Evolutionary conservation across 1,140 invertebrate genomes (phyloP), one percentile per base, ranked within the genome.

Genomic region (Psilanteris sp.): DNA sequence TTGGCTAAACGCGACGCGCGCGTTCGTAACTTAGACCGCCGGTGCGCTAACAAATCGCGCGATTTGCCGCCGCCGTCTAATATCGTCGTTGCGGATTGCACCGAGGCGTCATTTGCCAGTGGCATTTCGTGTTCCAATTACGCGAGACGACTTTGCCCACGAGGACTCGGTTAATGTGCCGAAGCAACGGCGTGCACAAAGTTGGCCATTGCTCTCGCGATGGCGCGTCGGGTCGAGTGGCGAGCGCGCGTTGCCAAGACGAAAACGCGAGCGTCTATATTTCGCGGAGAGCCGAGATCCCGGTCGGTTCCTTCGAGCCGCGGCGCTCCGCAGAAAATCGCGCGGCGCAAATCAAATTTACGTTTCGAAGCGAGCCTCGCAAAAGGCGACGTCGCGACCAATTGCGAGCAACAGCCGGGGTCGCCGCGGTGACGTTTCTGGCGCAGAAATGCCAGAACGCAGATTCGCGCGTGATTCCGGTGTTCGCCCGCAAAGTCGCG

Each of bases 211-310:
- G 24, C 22, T 24, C 13, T 15, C 32, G 8, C 3, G 8, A 43
- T 43, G 13, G 39, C 20, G 22, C 13, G 34, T 14, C 13, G 10
- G 11, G 36, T 57, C 39, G 39, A 57, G 54, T 57, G 39, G 27
- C 27, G n/a, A n/a, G 26, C 9, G 15, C 31, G 32, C 41, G 55
- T 16, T 18, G 13, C 6, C 41, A 10, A 37, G 41, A 59, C 32
- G 29, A 59, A 59, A 59, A 43, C 18, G 9, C 26, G 22, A 59
- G 20, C 37, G 54, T 44, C 39, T 46, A 14, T 46, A 26, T 46
- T 37, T 24, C 29, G 29, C 46, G 16, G 31, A 61, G 39, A 37
- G 41, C n/a, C n/a, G n/a, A n/a, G n/a, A n/a, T n/a, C n/a, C n/a
- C n/a, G n/a, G n/a, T n/a, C n/a, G n/a, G n/a, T n/a, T n/a, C n/a